Base-by-base conservation (phyloP, 2,797 vertebrate genomes). In the Lepus oiostolus region DNA sequence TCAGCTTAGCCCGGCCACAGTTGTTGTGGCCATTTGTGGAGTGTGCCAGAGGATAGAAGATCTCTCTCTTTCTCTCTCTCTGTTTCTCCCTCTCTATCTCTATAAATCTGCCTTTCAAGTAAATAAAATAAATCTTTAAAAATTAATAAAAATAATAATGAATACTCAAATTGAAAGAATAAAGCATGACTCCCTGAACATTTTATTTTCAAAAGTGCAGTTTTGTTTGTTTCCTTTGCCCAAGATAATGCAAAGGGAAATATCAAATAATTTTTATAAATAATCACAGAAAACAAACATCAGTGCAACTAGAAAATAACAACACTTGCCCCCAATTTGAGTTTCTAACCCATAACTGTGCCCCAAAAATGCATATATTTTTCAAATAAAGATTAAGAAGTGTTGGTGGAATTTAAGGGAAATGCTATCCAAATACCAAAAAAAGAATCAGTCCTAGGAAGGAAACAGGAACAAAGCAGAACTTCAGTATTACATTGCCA, bases 401-500 rank as follows among this genome's bases (percentile, higher is more conserved):
- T 91, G 26, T 10, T 54, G 17, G 58, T 74, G 30, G 16, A 62
- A 35, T 63, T 62, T 75, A 89, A 91, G 47, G 7, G 19, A 92
- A 94, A 85, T 70, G 24, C 38, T 26, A 84, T 63, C 14, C 63
- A 77, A 91, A 16, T 38, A n/a, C 47, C 85, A 52, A 92, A 47
- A 88, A 82, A 65, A 32, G 22, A 90, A 74, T 63, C 35, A 50
- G 14, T 8, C 26, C 74, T 21, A 58, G 2, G 28, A 30, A 58
- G 28, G 9, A 30, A 54, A 89, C 21, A 21, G 71, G 14, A 88
- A 65, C 35, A 70, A 91, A 88, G 28, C 32, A 54, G 35, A 54
- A 74, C 47, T 42, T 77, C 3, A 28, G 92, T 96, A 7, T 90
- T 85, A 58, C 5, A 83, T 88, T 7, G 10, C 96, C 97, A 97